A percentile compares a stretch with the other conserved stretches of the same genome.
Conservation (phyloP, 1,140 invertebrate genomes). For the Octopus sinensis region DNA sequence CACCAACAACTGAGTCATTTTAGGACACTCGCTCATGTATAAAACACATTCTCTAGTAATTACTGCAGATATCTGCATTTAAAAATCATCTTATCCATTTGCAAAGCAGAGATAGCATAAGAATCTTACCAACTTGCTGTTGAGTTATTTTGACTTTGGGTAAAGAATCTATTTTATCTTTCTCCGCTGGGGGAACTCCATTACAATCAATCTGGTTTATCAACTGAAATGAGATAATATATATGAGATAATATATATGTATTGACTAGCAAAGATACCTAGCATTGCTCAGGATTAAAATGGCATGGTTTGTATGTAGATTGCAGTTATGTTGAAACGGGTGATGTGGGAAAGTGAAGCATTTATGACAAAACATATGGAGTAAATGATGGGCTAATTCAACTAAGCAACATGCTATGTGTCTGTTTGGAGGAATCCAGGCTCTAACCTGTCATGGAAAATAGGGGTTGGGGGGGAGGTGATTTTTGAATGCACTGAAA, state of each 20-base stretch:
- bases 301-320: too few relatives aligned
- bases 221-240: constrained; percentile 58
- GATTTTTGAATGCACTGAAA: too few relatives aligned
- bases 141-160: constrained; percentile 75
- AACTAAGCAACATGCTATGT: too few relatives aligned
- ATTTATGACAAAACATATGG: too few relatives aligned
- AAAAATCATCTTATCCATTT: neutral
- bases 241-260: neutral
- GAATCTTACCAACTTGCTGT: constrained; percentile 71
- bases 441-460: too few relatives aligned
- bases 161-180: constrained; percentile 81
- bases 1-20: neutral
- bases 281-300: too few relatives aligned
- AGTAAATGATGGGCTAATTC: too few relatives aligned
- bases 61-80: neutral
- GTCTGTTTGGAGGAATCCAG: too few relatives aligned
- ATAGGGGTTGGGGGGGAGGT: too few relatives aligned
- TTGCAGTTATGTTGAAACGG: too few relatives aligned
- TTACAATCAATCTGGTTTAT: constrained; percentile 91
- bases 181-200: constrained; percentile 84
- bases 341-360: too few relatives aligned
- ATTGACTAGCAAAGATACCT: too few relatives aligned
- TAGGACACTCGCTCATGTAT: neutral
- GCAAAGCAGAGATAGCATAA: neutral
- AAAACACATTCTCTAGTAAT: neutral